Evolutionary conservation across 2,113 vertebrate genomes (phyloP).

Genomic region (Dascyllus trimaculatus): DNA sequence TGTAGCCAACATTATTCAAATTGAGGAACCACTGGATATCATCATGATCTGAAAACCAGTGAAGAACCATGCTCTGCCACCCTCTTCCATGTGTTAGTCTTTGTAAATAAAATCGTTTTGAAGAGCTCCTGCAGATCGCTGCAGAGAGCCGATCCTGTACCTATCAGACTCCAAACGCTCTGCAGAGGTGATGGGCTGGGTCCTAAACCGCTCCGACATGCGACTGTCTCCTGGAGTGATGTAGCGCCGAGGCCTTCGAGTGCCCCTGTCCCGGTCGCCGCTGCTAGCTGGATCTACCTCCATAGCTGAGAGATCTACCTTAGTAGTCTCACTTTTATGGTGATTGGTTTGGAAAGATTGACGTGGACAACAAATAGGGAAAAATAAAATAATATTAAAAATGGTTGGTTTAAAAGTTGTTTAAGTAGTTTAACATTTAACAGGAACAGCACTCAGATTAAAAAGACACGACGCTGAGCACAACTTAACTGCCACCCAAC

Average conservation of each 20-base stretch:
- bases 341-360: constrained; percentile 38
- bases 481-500: constrained; percentile 10
- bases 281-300: constrained; percentile 83
- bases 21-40: neutral
- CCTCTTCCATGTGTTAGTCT: neutral
- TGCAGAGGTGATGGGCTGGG: constrained; percentile 97
- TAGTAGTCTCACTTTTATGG: constrained; percentile 86
- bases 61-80: neutral
- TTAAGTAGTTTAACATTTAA: constrained; percentile 13
- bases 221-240: constrained; percentile 95
- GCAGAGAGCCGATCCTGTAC: constrained; percentile 81
- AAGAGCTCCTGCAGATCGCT: neutral
- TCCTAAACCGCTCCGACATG: constrained; percentile 97
- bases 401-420: neutral
- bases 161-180: constrained; percentile 96
- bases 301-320: constrained; percentile 67
- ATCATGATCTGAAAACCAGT: neutral
- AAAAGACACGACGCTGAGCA: constrained; percentile 18
- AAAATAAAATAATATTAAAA: constrained; percentile 8
- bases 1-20: neutral
- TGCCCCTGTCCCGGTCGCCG: constrained; percentile 86
- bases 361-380: constrained; percentile 58
- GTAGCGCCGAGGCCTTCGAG: constrained; percentile 93
- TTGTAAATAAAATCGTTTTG: neutral
- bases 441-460: constrained; percentile 24